These are phyloP conservation scores for Sphyrna mokarran DNA, from an alignment of 2,113 vertebrate species.

Conservation along the genomic window DNA sequence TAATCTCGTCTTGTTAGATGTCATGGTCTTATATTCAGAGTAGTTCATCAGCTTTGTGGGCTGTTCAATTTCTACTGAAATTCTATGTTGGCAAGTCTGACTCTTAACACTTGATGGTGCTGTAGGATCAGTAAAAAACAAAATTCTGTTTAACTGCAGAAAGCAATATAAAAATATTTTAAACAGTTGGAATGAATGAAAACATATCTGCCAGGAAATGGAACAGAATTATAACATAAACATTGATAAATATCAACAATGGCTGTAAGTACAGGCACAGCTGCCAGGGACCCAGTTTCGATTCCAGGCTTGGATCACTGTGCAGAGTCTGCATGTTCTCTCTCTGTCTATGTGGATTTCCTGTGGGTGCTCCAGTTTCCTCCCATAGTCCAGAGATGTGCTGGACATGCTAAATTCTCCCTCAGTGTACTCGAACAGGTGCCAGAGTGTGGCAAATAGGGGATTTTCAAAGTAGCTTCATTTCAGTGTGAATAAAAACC, in stretches of 20 bases:
- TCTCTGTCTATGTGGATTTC: too few species aligned
- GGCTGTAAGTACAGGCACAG: not conserved
- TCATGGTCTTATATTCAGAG: not conserved
- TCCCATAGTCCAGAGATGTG: too few species aligned
- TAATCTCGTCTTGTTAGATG: not conserved
- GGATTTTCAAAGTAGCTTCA: too few species aligned
- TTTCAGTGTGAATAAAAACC: too few species aligned
- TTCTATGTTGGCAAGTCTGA: not conserved
- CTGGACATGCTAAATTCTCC: too few species aligned
- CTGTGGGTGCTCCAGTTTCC: too few species aligned
- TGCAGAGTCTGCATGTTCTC: too few species aligned
- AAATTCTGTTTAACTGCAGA: not conserved
- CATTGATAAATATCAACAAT: not conserved
- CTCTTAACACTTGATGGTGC: constrained; percentile 1
- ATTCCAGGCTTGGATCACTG: too few species aligned
- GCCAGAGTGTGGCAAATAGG: too few species aligned
- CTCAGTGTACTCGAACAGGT: too few species aligned
- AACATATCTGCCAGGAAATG: not conserved
- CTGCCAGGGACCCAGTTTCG: too few species aligned
- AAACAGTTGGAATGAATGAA: not conserved
- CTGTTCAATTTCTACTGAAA: not conserved
- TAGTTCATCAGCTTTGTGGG: not conserved
- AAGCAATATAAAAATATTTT: not conserved
- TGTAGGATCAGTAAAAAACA: not conserved
- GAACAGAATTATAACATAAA: not conserved